Evolutionary conservation across 2,797 vertebrate genomes (phyloP).

Genomic region (Danio choprae): DNA sequence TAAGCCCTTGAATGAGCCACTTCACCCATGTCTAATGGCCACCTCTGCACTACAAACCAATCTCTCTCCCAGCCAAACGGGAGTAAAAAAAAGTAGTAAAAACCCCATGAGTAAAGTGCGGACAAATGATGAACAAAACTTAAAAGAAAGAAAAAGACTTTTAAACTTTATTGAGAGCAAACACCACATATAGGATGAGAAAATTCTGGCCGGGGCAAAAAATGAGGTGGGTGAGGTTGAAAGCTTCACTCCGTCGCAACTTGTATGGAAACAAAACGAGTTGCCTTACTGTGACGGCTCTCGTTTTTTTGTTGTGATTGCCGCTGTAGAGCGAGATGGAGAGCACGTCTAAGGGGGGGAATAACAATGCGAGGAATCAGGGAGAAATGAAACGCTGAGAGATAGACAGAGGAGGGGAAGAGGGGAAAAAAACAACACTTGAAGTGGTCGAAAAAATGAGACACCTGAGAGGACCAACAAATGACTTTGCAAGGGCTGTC

Average conservation of each 20-base stretch:
- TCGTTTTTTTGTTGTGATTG: slow-evolving; percentile 48
- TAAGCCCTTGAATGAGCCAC: slow-evolving; percentile 24
- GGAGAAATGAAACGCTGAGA: slow-evolving; percentile 23
- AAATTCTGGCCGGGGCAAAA: not conserved
- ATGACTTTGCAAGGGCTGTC: slow-evolving; percentile 53
- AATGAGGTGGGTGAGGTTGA: slow-evolving; percentile 21
- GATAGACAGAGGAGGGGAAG: not conserved
- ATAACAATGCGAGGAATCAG: slow-evolving; percentile 50
- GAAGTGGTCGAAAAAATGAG: slow-evolving; percentile 43
- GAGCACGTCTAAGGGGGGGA: slow-evolving; percentile 38
- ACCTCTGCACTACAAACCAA: not conserved
- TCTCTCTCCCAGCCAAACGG: slow-evolving; percentile 19
- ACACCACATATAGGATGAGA: not conserved
- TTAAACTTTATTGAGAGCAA: slow-evolving; percentile 1
- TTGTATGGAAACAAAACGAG: slow-evolving; percentile 8
- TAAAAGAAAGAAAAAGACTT: slow-evolving; percentile 6
- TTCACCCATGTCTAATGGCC: slow-evolving; percentile 4
- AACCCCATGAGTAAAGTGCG: not conserved
- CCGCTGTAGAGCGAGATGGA: slow-evolving; percentile 59
- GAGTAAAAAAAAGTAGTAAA: not conserved
- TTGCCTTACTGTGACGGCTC: slow-evolving; percentile 24
- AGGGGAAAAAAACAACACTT: slow-evolving; percentile 12
- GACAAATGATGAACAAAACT: not conserved
- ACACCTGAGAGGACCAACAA: slow-evolving; percentile 46
- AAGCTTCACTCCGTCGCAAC: slow-evolving; percentile 7